These are phyloP conservation scores for Dromius quadrimaculatus DNA, from an alignment of 2,888 invertebrate species.

Conservation along the genomic window DNA sequence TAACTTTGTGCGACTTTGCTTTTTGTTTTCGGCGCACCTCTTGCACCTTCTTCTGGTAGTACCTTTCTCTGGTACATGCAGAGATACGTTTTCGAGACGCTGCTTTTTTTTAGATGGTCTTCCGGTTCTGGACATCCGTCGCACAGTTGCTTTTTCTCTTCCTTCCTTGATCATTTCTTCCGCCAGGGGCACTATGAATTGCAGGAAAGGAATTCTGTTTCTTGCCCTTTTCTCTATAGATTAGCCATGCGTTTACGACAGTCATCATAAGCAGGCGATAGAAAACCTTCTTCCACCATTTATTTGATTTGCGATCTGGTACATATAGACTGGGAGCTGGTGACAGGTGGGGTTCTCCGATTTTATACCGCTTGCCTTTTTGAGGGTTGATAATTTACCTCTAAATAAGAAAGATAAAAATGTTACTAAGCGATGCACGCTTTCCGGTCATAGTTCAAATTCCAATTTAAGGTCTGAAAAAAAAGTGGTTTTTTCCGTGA, in stretches of 20 bases:
- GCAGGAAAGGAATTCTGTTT: constrained; percentile 43
- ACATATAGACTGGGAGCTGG: too few relatives aligned
- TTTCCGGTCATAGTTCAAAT: too few relatives aligned
- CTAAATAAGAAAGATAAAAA: too few relatives aligned
- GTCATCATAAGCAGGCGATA: constrained; percentile 16
- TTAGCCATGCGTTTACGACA: constrained; percentile 20
- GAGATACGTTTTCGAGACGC: too few relatives aligned
- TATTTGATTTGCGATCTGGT: background rate
- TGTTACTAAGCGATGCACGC: too few relatives aligned
- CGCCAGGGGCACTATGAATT: constrained; percentile 49
- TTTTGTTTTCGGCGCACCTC: constrained; percentile 35
- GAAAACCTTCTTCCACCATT: constrained; percentile 25
- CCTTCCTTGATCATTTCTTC: constrained; percentile 52
- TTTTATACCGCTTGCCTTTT: too few relatives aligned
- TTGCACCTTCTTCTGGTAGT: constrained; percentile 51
- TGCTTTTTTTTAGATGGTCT: too few relatives aligned
- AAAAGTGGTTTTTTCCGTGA: too few relatives aligned
- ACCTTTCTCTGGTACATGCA: constrained; percentile 48
- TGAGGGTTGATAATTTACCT: too few relatives aligned
- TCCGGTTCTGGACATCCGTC: background rate
- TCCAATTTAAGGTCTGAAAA: too few relatives aligned
- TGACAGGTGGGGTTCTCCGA: too few relatives aligned
- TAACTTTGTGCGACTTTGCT: constrained; percentile 51
- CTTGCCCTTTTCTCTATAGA: constrained; percentile 40
- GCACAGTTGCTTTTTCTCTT: constrained; percentile 44